Evolutionary conservation across 2,797 vertebrate genomes (phyloP).

Genomic region (Thunnus albacares): DNA sequence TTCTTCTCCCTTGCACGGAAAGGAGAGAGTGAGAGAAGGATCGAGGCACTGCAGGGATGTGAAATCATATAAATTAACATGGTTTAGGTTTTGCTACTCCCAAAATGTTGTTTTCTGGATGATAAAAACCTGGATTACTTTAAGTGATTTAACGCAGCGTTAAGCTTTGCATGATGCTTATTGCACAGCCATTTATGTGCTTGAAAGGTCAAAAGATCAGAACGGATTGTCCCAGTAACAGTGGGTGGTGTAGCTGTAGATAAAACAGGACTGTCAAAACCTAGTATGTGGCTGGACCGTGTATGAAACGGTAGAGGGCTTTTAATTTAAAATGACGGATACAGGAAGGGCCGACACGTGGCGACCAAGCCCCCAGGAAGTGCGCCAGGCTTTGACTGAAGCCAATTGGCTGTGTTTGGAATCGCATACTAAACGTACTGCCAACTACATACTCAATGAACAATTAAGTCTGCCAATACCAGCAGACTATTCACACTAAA

Average conservation of each 20-base stretch:
- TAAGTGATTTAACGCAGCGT: slow-evolving; percentile 55
- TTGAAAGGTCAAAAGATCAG: slow-evolving; percentile 43
- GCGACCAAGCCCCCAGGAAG: too few relatives aligned
- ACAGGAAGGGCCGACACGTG: too few relatives aligned
- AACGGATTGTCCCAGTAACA: slow-evolving; percentile 45
- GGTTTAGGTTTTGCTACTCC: slow-evolving; percentile 35
- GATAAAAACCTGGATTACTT: slow-evolving; percentile 38
- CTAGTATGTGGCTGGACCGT: too few relatives aligned
- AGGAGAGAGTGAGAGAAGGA: slow-evolving; percentile 35
- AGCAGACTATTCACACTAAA: too few relatives aligned
- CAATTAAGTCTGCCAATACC: too few relatives aligned
- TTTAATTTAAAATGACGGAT: too few relatives aligned
- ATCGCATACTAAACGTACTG: too few relatives aligned
- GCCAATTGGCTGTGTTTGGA: too few relatives aligned
- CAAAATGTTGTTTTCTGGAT: slow-evolving; percentile 49
- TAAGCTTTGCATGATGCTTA: slow-evolving; percentile 34
- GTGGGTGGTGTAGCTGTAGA: slow-evolving; percentile 61
- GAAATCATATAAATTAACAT: slow-evolving; percentile 66
- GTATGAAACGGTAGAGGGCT: too few relatives aligned
- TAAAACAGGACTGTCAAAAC: slow-evolving; percentile 9
- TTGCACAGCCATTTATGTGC: slow-evolving; percentile 15
- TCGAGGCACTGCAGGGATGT: slow-evolving; percentile 27
- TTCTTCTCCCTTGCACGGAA: slow-evolving; percentile 68
- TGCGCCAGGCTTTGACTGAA: too few relatives aligned
- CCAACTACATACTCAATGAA: too few relatives aligned